These are phyloP conservation scores for Carlito syrichta DNA, from an alignment of 2,113 vertebrate genomes.

Conservation along the genomic window DNA sequence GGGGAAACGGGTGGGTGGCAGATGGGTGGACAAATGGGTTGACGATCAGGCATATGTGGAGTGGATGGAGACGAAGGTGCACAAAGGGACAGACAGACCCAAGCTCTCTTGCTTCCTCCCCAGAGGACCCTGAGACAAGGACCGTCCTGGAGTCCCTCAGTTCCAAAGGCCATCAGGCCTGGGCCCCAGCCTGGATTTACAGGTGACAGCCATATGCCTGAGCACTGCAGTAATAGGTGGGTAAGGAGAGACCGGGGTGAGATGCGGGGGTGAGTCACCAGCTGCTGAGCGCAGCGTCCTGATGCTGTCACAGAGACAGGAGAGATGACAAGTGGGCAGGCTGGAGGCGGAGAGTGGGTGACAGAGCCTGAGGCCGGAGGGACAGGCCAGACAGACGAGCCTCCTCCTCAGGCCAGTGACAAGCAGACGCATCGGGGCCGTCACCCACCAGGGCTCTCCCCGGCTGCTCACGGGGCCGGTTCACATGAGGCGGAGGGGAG, in stretches of 20 bases:
- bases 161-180: not conserved
- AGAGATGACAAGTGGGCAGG: not conserved
- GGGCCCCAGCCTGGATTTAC: not conserved
- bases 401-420: not conserved
- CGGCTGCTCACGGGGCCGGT: too few relatives aligned
- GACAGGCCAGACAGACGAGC: not conserved
- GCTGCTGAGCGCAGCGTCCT: not conserved
- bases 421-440: fast-evolving
- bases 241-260: too few relatives aligned
- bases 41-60: too few relatives aligned
- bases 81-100: not conserved
- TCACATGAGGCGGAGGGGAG: not conserved
- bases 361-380: not conserved
- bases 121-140: not conserved
- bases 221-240: not conserved
- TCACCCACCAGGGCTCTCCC: not conserved
- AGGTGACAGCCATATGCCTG: not conserved
- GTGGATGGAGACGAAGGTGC: not conserved
- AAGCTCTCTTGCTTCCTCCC: not conserved
- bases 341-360: fast-evolving
- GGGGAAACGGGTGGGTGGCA: not conserved
- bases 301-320: too few relatives aligned
- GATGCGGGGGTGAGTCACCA: not conserved
- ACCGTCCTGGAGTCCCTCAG: not conserved
- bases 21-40: not conserved